phyloP scores from a whole-genome alignment of 2,888 invertebrate genomes.

The Drosophila setosimentum region DNA sequence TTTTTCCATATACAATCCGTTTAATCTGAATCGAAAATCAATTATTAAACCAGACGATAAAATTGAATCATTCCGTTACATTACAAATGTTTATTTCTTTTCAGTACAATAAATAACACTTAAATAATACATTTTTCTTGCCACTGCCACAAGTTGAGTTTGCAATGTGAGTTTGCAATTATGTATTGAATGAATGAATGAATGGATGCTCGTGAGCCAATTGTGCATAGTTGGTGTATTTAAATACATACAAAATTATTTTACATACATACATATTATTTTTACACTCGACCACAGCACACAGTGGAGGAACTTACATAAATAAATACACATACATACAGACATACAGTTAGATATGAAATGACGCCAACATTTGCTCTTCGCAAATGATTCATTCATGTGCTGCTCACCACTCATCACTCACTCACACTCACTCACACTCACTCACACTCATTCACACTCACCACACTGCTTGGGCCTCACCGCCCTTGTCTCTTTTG shows the following conservation, averaged over 20 bases:
- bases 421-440: no score
- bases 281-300: slow-evolving; percentile 10
- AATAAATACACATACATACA: slow-evolving; percentile 17
- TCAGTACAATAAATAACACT: background rate
- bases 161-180: slow-evolving; percentile 30
- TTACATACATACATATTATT: background rate
- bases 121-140: background rate
- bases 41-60: background rate
- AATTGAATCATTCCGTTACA: background rate
- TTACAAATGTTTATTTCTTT: no score
- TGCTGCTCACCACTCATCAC: slow-evolving; percentile 44
- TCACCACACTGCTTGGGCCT: slow-evolving; percentile 5
- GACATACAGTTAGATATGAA: slow-evolving; percentile 43
- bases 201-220: slow-evolving; percentile 30
- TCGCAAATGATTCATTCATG: slow-evolving; percentile 76
- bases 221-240: slow-evolving; percentile 27
- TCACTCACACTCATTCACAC: no score
- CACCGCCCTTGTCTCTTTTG: slow-evolving; percentile 13
- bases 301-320: slow-evolving; percentile 8
- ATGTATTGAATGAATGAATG: slow-evolving; percentile 49
- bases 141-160: background rate
- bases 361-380: slow-evolving; percentile 75
- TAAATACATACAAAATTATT: background rate
- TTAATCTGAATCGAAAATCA: background rate
- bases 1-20: no score